Evolutionary conservation across 2,888 invertebrate genomes (phyloP), one percentile per base, ranked within the genome.

Genomic region (Cantharis nigra): DNA sequence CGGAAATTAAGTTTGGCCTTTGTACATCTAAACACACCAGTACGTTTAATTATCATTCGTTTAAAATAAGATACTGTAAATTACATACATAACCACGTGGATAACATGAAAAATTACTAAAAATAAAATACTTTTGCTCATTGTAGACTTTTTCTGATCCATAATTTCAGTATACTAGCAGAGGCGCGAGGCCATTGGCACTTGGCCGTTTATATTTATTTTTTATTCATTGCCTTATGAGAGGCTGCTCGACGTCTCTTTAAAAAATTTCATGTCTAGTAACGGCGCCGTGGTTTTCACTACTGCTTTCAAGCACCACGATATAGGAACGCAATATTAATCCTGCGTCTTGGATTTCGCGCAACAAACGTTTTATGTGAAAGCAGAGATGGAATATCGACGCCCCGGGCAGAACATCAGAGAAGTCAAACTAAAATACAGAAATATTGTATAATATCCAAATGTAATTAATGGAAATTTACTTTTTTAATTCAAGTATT

Each of bases 1-100:
- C 97, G 93, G 91, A 96, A 97, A 92, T 97, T 97, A 89, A 95
- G 93, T 91, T 94, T 95, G 87, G 91, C 92, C 90, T 92, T 93
- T 91, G 92, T 92, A 90, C 94, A 94, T 92, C 95, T 95, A 91
- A 70, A 72, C 16, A 30, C 11, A 30, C 7, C 62, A 72, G 73
- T 14, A 79, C 23, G 26, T 26, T 26, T 26, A 26, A 26, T 49
- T 49, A 49, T 0, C 49, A 49, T 49, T n/a, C 49, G n/a, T n/a
- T 67, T 70, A 18, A 28, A 49, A 76, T 79, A 75, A 64, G 69
- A 73, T 64, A 63, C 3, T 72, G 14, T 26, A 26, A 13, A 64
- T 49, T n/a, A 91, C 91, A 91, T 87, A 91, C 91, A 90, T 87
- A 85, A 89, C 86, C 80, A 89, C 86, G 81, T 90, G 89, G 81